A percentile compares a stretch with the other conserved stretches of the same genome.
Conservation (phyloP, 37 sponge, comb jelly and placozoan genomes). For the Ianthella basta region DNA sequence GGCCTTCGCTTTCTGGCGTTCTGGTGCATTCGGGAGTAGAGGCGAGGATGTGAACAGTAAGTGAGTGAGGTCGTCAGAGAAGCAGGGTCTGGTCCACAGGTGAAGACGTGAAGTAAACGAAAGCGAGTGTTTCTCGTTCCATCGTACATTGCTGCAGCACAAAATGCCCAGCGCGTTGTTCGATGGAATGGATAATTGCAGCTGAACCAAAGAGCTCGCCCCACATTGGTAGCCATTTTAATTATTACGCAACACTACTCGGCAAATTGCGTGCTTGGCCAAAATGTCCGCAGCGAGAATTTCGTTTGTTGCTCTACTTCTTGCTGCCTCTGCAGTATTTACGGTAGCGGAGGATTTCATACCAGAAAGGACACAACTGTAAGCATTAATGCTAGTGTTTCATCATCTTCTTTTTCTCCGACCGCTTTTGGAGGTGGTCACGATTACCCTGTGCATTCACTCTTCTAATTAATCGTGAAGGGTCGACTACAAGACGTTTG, state of each 20-base stretch:
- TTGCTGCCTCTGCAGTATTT: not conserved
- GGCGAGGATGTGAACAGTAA: not conserved
- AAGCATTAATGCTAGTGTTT: not conserved
- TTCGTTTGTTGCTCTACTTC: not conserved
- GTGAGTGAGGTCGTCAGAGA: too few relatives aligned
- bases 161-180: too few relatives aligned
- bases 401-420: not conserved
- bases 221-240: too few relatives aligned
- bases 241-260: too few relatives aligned
- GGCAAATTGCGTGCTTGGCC: too few relatives aligned
- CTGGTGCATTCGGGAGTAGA: constrained; percentile 22
- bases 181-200: too few relatives aligned
- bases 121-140: too few relatives aligned
- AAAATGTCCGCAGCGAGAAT: not conserved
- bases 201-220: too few relatives aligned
- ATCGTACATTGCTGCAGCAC: too few relatives aligned
- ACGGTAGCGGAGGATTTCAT: constrained; percentile 33
- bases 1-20: constrained; percentile 2
- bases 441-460: not conserved
- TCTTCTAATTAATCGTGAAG: constrained; percentile 18
- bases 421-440: not conserved
- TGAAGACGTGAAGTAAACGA: too few relatives aligned
- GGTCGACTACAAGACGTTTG: constrained; percentile 52
- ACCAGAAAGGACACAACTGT: constrained; percentile 46
- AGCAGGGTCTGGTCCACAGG: too few relatives aligned